phyloP scores from a whole-genome alignment of 30 jellyfish, hydroid and myxozoan genomes.

The Aurelia coerulea region DNA sequence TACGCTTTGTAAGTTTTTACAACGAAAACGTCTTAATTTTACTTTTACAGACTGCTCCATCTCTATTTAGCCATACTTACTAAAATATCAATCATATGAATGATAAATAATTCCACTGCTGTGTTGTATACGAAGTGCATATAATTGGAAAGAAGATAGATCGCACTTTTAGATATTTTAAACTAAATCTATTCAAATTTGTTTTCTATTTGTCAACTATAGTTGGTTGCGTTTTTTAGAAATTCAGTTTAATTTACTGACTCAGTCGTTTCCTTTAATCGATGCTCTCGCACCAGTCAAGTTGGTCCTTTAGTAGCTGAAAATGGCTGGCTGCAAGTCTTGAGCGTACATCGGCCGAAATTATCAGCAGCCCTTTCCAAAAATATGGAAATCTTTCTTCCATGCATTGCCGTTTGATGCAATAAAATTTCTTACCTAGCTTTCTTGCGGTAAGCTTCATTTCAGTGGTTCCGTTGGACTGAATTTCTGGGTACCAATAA shows the following conservation, averaged over 20 bases:
- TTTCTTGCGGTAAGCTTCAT: slow-evolving; percentile 9
- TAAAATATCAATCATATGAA: neutral
- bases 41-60: neutral
- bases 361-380: slow-evolving; percentile 2
- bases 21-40: neutral
- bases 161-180: no score
- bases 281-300: slow-evolving; percentile 6
- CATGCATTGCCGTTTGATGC: slow-evolving; percentile 1
- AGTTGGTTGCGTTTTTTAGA: neutral
- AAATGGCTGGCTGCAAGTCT: slow-evolving; percentile 10
- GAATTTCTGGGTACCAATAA: slow-evolving; percentile 10
- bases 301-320: slow-evolving; percentile 2
- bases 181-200: no score
- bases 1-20: neutral
- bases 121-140: no score
- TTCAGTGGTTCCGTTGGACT: neutral
- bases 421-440: slow-evolving; percentile 7
- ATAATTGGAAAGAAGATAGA: no score
- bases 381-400: slow-evolving; percentile 21
- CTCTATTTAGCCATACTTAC: neutral
- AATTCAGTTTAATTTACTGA: neutral
- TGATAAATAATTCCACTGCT: neutral
- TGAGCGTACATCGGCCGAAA: neutral
- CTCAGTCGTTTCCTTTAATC: neutral
- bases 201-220: no score